Base-by-base conservation (phyloP, 2,113 vertebrate species). In the Coturnix japonica region DNA sequence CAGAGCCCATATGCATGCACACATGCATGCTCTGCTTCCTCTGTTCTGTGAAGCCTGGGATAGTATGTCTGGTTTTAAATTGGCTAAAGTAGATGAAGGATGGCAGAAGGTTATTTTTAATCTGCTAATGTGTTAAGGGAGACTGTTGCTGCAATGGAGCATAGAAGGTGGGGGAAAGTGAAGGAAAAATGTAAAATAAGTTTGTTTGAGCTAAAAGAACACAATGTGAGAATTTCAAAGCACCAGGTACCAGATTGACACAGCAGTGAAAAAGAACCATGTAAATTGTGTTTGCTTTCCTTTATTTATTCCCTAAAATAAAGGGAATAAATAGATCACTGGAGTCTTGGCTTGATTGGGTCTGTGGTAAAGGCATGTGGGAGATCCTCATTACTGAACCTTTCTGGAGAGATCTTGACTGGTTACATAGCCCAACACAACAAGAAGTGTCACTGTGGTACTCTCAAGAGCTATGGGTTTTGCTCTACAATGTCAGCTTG, bases 61-160 rank as follows among this genome's bases (percentile, higher is more conserved):
- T 73, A 81, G 66, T 89, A 86, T 84, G 44, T 67, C 49, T 81
- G 25, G 49, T 69, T 88, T 90, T 89, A 93, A 86, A 93, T 75
- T 90, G 93, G 54, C 28, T 49, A 65, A 35, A 91, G 83, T 73
- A 93, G 80, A 89, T 54, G 80, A 91, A 78, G 70, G 44, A 41
- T 86, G 80, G 73, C 90, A 95, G 81, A 78, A 94, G 63, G 90
- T 88, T 94, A 53, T 88, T 95, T 94, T 95, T 83, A 91, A 93
- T 77, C 82, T 80, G 61, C 41, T 85, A 75, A 75, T 57, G 59
- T 91, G 80, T 71, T 94, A 86, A 41, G 53, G 73, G 74, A 90
- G 81, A 81, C 21, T 70, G 53, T 56, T 83, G 69, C 0, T 0
- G 70, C 59, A 81, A 59, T 1, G 6, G 91, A 93, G 41, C 1